Evolutionary conservation across 1,140 invertebrate species (phyloP).

Genomic region (Heterodera carotae): DNA sequence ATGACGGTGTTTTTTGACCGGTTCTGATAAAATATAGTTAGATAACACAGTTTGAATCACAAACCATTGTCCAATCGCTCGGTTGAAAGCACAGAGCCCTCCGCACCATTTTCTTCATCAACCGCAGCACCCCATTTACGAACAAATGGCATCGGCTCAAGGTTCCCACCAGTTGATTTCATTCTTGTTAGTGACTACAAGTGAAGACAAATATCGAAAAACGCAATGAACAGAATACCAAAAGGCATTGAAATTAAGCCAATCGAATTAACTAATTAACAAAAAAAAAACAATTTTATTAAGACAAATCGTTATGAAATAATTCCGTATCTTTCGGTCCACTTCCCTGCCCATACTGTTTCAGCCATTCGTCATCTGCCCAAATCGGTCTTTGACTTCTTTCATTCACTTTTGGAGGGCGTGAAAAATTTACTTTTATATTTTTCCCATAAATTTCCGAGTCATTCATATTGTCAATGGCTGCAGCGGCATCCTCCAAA

Average conservation of each 20-base stretch:
- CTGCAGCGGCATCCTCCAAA: slow-evolving; percentile 84
- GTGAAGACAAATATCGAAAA: too few relatives aligned
- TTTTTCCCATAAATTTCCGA: slow-evolving; percentile 95
- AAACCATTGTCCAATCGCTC: slow-evolving; percentile 16
- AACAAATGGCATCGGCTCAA: slow-evolving; percentile 62
- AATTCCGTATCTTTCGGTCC: slow-evolving; percentile 42
- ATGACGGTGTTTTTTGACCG: slow-evolving; percentile 22
- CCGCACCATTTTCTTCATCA: slow-evolving; percentile 29
- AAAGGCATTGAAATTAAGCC: too few relatives aligned
- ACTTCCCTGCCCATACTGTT: slow-evolving; percentile 66
- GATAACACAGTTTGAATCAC: slow-evolving; percentile 1
- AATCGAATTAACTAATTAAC: too few relatives aligned
- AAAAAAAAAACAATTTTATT: too few relatives aligned
- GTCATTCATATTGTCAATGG: slow-evolving; percentile 99
- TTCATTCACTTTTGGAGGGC: slow-evolving; percentile 78
- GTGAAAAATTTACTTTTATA: slow-evolving; percentile 92
- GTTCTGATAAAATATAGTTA: not conserved
- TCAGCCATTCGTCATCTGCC: slow-evolving; percentile 94
- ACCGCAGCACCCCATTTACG: slow-evolving; percentile 52
- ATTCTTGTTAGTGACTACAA: not conserved
- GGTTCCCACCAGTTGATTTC: slow-evolving; percentile 54
- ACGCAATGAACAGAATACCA: too few relatives aligned
- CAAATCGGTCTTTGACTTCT: slow-evolving; percentile 74
- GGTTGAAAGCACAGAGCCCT: slow-evolving; percentile 1
- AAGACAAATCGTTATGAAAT: too few relatives aligned